Conservation (phyloP, 2,888 invertebrate genomes). For the Heliconius hortense region DNA sequence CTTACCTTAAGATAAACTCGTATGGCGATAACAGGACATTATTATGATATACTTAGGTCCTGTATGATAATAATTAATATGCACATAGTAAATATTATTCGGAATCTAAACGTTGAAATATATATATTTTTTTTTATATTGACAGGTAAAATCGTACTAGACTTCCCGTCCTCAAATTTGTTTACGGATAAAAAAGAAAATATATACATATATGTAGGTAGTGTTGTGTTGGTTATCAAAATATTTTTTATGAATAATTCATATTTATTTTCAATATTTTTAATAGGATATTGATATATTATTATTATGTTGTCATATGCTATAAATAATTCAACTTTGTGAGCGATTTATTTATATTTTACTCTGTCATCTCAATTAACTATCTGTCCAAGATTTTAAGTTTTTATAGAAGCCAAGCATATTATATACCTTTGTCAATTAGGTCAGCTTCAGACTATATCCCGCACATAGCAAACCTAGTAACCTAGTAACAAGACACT, state of each 20-base stretch:
- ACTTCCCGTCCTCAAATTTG: slow-evolving; percentile 10
- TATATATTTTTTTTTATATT: not conserved
- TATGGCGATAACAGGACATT: not conserved
- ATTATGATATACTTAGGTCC: not conserved
- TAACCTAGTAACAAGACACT: too few relatives aligned
- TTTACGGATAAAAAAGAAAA: not conserved
- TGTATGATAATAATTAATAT: slow-evolving; percentile 11
- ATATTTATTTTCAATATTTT: not conserved
- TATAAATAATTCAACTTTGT: not conserved
- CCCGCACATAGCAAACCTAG: rapidly evolving
- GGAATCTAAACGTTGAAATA: not conserved
- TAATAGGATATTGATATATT: not conserved
- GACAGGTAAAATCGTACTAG: not conserved
- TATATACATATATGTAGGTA: not conserved
- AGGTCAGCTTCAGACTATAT: too few relatives aligned
- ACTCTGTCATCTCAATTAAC: not conserved
- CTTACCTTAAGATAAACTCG: not conserved
- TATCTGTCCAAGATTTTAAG: not conserved
- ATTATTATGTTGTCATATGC: not conserved
- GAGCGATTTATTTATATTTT: not conserved
- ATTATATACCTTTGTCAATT: too few relatives aligned
- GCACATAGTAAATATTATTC: slow-evolving; percentile 12
- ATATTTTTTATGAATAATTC: not conserved
- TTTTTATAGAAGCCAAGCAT: too few relatives aligned
- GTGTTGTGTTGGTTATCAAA: not conserved